Evolutionary conservation across 2,888 invertebrate species (phyloP), one percentile per base, ranked within the genome.

Genomic region (Galerucella pusilla): DNA sequence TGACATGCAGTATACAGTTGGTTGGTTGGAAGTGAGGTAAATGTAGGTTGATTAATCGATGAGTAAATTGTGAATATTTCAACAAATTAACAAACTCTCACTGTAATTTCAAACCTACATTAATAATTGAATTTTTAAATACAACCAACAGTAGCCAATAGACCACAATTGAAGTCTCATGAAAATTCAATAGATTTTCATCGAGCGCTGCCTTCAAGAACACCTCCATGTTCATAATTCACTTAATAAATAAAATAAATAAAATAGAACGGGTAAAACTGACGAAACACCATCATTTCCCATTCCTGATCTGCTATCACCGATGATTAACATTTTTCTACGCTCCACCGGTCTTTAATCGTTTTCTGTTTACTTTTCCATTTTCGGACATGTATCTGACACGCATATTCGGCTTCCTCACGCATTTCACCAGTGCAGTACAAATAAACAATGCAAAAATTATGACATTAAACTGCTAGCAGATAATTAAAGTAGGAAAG

Each of bases 321-420:
- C 76, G 77, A 79, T 80, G 78, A 78, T 78, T 78, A 78, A 80
- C 79, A 80, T 80, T 80, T 80, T 78, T 78, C 77, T 77, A 77
- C 79, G 78, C 79, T 78, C 77, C 76, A 66, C 71, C 71, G 66
- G 71, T 71, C 59, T 71, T 71, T 71, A 71, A 66, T 77, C 75
- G 68, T 77, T 79, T 79, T 79, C 74, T 76, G 76, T 75, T 76
- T 76, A 75, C 75, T 78, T 77, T 77, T 76, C 77, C 74, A 71
- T 71, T 71, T 71, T 71, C 71, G 71, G 71, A 78, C 75, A 72
- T 68, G 74, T 70, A 72, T 68, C 66, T 63, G 69, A 77, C 77
- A 77, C 79, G 77, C 79, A 79, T 68, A 71, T 74, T 14, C 74
- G 69, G 66, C 68, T 35, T n/a, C 54, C 65, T 20, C 71, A 71